Percentiles rank a stretch among this genome's conserved stretches.
Conservation (phyloP, 2,113 vertebrate species). For the Daboia siamensis region DNA sequence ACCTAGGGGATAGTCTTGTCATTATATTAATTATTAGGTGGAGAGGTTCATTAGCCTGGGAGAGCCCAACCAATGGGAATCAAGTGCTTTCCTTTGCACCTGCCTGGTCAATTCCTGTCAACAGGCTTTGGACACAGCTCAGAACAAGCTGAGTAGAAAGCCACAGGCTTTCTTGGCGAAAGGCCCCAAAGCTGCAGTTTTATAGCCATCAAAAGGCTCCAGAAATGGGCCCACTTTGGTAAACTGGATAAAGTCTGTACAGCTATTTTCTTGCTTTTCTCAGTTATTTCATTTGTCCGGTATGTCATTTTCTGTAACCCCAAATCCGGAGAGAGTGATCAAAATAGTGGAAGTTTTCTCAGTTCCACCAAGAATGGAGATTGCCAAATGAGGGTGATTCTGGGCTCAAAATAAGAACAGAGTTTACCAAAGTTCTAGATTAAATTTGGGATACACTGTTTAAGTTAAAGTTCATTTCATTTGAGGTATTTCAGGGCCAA, state of each 20-base stretch:
- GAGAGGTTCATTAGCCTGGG: slow-evolving; percentile 47
- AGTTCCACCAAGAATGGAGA: background rate
- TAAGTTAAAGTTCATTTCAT: background rate
- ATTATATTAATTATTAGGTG: slow-evolving; percentile 63
- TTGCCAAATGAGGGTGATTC: background rate
- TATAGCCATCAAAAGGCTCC: slow-evolving; percentile 35
- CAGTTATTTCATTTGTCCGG: too few species aligned
- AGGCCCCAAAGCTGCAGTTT: slow-evolving; percentile 28
- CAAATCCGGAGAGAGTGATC: background rate
- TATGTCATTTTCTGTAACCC: background rate
- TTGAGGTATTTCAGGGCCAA: background rate
- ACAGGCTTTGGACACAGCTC: background rate
- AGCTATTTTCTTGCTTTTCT: background rate
- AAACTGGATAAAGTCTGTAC: background rate
- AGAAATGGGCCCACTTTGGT: slow-evolving; percentile 30
- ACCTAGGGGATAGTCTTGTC: slow-evolving; percentile 64
- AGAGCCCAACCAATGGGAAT: slow-evolving; percentile 58
- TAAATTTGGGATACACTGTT: background rate
- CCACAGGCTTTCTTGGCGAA: slow-evolving; percentile 55
- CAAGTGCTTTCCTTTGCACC: slow-evolving; percentile 34
- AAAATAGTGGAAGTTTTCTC: background rate
- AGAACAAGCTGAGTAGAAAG: slow-evolving; percentile 53
- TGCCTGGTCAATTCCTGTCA: slow-evolving; percentile 42
- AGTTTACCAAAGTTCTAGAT: background rate
- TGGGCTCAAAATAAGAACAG: background rate